phyloP scores from a whole-genome alignment of 1,140 invertebrate species.

The Rhysida immarginata region DNA sequence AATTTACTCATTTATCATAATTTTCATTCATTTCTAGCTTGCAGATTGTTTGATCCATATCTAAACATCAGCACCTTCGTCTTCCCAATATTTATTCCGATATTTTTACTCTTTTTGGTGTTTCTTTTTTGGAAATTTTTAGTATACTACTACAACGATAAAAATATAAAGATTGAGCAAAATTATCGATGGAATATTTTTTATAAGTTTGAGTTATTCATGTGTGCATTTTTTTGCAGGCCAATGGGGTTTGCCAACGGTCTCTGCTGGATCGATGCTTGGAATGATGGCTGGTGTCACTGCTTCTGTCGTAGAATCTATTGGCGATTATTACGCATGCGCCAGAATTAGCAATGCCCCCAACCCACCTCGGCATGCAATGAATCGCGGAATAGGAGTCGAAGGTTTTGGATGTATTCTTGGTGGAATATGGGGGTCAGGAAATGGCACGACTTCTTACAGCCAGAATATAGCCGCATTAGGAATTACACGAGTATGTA shows the following conservation, averaged over 20 bases:
- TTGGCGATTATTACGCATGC: conserved; percentile 76
- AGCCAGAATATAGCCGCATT: conserved; percentile 27
- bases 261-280: conserved; percentile 54
- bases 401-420: conserved; percentile 26
- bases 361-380: conserved; percentile 24
- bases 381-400: conserved; percentile 22
- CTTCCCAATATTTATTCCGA: too few species aligned
- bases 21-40: too few species aligned
- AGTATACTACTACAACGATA: too few species aligned
- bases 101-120: too few species aligned
- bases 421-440: conserved; percentile 25
- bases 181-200: too few species aligned
- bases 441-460: conserved; percentile 27
- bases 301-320: conserved; percentile 67
- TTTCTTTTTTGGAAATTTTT: too few species aligned
- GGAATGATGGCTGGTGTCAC: conserved; percentile 71
- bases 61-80: too few species aligned
- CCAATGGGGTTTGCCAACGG: conserved; percentile 70
- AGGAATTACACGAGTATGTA: conserved; percentile 27
- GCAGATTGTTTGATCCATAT: too few species aligned
- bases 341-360: conserved; percentile 42
- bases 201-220: too few species aligned
- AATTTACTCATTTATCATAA: too few species aligned
- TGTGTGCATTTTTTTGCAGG: neutral
- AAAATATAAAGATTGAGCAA: too few species aligned